A percentile compares a stretch with the other conserved stretches of the same genome.
phyloP scores from a whole-genome alignment of 2,797 vertebrate genomes.

The Enteromius unitaeniatus region DNA sequence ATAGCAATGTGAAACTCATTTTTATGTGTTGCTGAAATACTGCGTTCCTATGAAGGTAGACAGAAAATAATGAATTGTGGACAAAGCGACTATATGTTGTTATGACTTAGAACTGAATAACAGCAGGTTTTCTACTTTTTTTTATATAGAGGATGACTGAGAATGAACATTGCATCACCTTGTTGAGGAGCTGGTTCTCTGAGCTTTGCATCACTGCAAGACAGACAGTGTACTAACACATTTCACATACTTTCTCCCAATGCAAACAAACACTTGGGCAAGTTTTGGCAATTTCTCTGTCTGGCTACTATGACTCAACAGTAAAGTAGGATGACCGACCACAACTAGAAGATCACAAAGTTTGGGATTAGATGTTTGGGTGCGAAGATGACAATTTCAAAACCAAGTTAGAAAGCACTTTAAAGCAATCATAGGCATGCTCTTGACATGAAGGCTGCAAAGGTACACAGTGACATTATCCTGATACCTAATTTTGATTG shows the following conservation, averaged over 20 bases:
- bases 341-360: neutral
- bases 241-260: neutral
- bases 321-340: neutral
- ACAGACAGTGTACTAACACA: slow-evolving; percentile 22
- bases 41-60: neutral
- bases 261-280: slow-evolving; percentile 26
- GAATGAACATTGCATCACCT: slow-evolving; percentile 2
- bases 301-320: slow-evolving; percentile 36
- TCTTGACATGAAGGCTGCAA: neutral
- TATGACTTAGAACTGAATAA: neutral
- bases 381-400: neutral
- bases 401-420: slow-evolving; percentile 1
- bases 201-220: neutral
- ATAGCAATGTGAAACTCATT: neutral
- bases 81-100: neutral
- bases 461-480: neutral
- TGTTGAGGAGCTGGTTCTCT: slow-evolving; percentile 3
- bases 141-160: neutral
- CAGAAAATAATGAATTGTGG: neutral
- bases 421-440: neutral
- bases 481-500: neutral
- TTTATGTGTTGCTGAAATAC: neutral
- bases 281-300: slow-evolving; percentile 26
- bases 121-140: neutral
- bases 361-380: neutral